Base-by-base conservation (phyloP, 2,888 invertebrate genomes). In the Lepeophtheirus nordmannii region DNA sequence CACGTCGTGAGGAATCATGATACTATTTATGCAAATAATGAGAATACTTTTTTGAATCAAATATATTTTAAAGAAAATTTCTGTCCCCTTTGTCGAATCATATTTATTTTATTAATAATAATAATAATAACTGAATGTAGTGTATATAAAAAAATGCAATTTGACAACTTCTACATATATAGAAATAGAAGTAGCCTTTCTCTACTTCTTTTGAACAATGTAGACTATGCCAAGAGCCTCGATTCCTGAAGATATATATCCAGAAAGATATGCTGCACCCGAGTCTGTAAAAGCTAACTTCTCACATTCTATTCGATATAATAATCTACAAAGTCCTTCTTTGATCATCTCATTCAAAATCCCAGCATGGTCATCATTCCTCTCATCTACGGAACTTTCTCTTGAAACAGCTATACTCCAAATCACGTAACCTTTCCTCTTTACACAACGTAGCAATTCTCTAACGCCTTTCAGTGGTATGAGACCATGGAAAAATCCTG, bases 401-500 rank as follows among this genome's bases (percentile, higher is more conserved):
- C 17, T 46, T 46, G 14, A 3, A 46, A 46, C 3, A 17, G 56
- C 46, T 30, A 63, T 56, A 23, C 53, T 63, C 63, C 63, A 63
- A 9, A 63, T 23, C 63, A 63, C n/a, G 7, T 46, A 20, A 22
- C 63, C 63, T 22, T 46, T 46, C 17, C n/a, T 12, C 8, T 63
- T 63, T 41, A 30, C 30, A 1, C 46, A 30, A 9, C 63, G 46
- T 10, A 63, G 20, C 10, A 63, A 46, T 63, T 63, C 63, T 11
- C 20, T 41, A 12, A 63, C 46, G 1, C 20, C 63, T 46, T 30
- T 22, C 1, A 53, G 53, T 8, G 63, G 53, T 3, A 63, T 46
- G 12, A 63, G 53, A 11, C 63, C 56, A 20, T 63, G 53, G 30
- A 63, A 63, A 17, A 63, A 63, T 12, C 63, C 63, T n/a, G 63